Evolutionary conservation across 2,113 vertebrate species (phyloP).

Genomic region (Paratilapia polleni): DNA sequence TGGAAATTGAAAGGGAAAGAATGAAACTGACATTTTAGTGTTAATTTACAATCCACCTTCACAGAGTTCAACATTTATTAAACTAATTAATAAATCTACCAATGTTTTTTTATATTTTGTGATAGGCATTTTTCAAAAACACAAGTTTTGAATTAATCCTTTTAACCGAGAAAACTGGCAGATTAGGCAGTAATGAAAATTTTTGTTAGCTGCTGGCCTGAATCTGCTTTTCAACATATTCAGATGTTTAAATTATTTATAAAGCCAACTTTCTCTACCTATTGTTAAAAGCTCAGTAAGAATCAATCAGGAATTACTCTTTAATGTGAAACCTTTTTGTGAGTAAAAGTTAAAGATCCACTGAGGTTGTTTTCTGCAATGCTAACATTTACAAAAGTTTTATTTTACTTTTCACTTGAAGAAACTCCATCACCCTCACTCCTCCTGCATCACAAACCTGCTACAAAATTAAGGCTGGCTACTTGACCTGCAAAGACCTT

Average conservation of each 20-base stretch:
- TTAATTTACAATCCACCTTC: not conserved
- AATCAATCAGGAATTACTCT: not conserved
- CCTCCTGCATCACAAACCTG: conserved; percentile 8
- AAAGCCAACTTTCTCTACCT: not conserved
- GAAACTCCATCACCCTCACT: not conserved
- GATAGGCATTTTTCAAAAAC: too few relatives aligned
- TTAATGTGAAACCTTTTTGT: not conserved
- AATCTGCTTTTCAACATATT: fast-evolving
- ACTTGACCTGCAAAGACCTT: conserved; percentile 46
- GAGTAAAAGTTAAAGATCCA: not conserved
- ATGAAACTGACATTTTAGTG: not conserved
- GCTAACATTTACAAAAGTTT: not conserved
- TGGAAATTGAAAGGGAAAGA: not conserved
- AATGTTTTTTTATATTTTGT: not conserved
- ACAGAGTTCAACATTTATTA: not conserved
- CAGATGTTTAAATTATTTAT: not conserved
- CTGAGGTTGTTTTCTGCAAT: not conserved
- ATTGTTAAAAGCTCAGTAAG: not conserved
- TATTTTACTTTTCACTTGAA: not conserved
- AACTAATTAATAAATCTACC: fast-evolving
- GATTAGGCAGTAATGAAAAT: too few relatives aligned
- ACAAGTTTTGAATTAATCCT: not conserved
- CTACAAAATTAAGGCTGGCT: conserved; percentile 16
- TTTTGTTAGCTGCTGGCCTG: not conserved
- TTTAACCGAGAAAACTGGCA: not conserved